Evolutionary conservation across 2,113 vertebrate genomes (phyloP).

Genomic region (Kryptolebias marmoratus): DNA sequence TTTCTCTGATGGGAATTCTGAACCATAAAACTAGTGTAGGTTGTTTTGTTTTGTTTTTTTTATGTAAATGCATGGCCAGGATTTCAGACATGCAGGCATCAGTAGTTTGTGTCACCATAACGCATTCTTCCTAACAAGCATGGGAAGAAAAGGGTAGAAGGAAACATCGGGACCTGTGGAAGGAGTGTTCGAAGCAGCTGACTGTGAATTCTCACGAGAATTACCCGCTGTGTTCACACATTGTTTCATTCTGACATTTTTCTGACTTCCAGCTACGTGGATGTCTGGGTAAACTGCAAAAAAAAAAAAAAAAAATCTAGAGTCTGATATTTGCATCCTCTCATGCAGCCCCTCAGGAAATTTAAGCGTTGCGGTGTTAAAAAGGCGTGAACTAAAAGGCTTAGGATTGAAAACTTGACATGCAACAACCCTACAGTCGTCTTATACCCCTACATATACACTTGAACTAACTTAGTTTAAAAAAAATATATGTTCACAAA

Average conservation of each 20-base stretch:
- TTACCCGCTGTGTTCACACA: background rate
- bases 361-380: background rate
- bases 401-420: background rate
- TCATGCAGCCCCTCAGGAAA: background rate
- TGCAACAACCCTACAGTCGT: background rate
- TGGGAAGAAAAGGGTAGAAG: background rate
- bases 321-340: background rate
- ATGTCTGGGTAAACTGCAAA: too few relatives aligned
- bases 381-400: background rate
- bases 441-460: background rate
- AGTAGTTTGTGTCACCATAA: too few relatives aligned
- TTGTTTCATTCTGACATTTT: background rate
- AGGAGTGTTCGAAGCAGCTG: background rate
- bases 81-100: background rate
- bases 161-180: too few relatives aligned
- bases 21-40: background rate
- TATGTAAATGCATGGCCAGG: background rate
- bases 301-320: background rate
- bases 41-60: background rate
- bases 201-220: background rate
- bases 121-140: too few relatives aligned
- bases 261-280: background rate
- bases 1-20: background rate
- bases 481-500: too few relatives aligned
- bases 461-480: background rate